Conservation (phyloP, 2,797 vertebrate species). For the Sebastes nivosus region DNA sequence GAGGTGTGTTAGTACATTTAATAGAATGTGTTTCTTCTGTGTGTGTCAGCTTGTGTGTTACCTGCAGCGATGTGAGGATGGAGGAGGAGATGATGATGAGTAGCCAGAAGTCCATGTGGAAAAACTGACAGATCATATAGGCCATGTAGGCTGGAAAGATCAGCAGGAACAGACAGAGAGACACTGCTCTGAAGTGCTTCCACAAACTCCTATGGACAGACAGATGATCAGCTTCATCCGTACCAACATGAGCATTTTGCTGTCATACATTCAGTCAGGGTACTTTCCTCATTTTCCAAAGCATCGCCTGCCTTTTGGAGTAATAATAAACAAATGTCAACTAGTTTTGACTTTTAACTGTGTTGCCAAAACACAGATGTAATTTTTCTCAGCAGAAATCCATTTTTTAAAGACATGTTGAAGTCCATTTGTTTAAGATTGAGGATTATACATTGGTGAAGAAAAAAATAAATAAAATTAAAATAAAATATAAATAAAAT, state of each 20-base stretch:
- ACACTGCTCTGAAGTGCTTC: slow-evolving; percentile 98
- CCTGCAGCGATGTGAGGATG: slow-evolving; percentile 98
- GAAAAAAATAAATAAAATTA: neutral
- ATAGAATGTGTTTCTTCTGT: neutral
- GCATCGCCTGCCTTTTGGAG: neutral
- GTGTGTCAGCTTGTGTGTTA: slow-evolving; percentile 56
- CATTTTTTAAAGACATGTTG: neutral
- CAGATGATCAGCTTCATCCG: neutral
- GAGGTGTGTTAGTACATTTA: neutral
- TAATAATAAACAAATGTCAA: neutral
- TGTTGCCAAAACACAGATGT: neutral
- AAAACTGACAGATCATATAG: slow-evolving; percentile 99
- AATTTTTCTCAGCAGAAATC: neutral
- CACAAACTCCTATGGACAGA: slow-evolving; percentile 89
- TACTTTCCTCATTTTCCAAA: neutral
- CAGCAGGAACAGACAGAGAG: slow-evolving; percentile 93
- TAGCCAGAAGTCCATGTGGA: slow-evolving; percentile 99
- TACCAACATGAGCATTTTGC: neutral
- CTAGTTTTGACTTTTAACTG: neutral
- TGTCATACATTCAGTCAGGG: neutral
- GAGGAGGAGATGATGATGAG: slow-evolving; percentile 99
- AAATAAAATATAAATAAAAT: neutral
- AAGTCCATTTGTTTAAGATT: neutral
- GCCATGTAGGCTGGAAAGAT: slow-evolving; percentile 98
- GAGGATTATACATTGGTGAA: neutral